Percentiles rank a stretch among this genome's conserved stretches.
Conservation (phyloP, 92 coral and sea anemone genomes). For the Epizoanthus scotinus region DNA sequence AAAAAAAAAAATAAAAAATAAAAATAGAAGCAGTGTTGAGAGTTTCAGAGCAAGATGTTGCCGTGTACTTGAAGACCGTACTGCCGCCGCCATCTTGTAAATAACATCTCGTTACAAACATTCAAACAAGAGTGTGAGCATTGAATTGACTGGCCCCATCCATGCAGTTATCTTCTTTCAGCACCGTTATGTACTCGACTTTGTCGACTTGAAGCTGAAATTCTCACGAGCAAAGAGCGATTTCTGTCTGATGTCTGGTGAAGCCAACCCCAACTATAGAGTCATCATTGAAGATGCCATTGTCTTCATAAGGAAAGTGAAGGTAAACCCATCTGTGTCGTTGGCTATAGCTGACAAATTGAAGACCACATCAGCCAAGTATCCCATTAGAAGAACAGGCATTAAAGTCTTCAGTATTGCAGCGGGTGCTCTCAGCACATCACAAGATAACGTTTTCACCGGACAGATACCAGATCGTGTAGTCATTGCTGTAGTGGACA, state of each 20-base stretch:
- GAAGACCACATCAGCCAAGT: conserved; percentile 62
- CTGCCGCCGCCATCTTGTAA: not conserved
- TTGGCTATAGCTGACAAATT: conserved; percentile 54
- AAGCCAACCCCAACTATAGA: conserved; percentile 45
- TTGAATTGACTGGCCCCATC: conserved; percentile 53
- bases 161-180: conserved; percentile 50
- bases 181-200: conserved; percentile 32
- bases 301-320: conserved; percentile 57
- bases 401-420: conserved; percentile 54
- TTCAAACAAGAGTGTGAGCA: conserved; percentile 38
- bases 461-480: conserved; percentile 59
- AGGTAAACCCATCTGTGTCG: conserved; percentile 51
- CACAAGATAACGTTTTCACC: conserved; percentile 57
- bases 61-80: too few relatives aligned
- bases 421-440: conserved; percentile 47
- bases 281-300: conserved; percentile 58
- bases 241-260: conserved; percentile 60
- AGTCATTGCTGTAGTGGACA: conserved; percentile 57
- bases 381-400: conserved; percentile 58
- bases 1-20: too few relatives aligned
- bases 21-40: not conserved
- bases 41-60: not conserved
- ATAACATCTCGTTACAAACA: conserved; percentile 44
- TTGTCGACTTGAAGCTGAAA: conserved; percentile 56
- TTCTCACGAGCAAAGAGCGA: conserved; percentile 56